A percentile compares a stretch with the other conserved stretches of the same genome.
Evolutionary conservation across 2,113 vertebrate species (phyloP).

Genomic region (Rynchops niger): DNA sequence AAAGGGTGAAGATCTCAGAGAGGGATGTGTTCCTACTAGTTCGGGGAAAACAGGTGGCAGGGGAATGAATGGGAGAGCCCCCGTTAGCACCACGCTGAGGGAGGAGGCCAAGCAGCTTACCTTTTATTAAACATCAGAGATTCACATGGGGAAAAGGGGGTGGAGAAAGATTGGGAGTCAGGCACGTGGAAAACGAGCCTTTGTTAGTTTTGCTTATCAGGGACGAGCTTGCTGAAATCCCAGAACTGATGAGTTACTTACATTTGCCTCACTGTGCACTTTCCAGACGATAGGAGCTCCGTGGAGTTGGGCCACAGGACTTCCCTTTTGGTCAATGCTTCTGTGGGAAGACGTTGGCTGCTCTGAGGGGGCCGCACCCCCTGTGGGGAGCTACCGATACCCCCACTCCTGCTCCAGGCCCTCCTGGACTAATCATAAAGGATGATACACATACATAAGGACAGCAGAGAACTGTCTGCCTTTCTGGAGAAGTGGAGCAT

Average conservation of each 20-base stretch:
- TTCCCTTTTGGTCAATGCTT: neutral
- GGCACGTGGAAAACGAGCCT: neutral
- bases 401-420: neutral
- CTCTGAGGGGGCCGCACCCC: neutral
- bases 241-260: neutral
- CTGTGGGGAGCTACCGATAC: neutral
- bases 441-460: neutral
- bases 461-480: neutral
- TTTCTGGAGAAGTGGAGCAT: neutral
- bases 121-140: neutral
- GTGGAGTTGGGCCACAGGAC: neutral
- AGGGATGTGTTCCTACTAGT: constrained; percentile 13
- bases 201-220: neutral
- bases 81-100: neutral
- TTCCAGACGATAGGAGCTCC: neutral
- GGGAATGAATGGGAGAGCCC: neutral
- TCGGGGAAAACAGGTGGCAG: constrained; percentile 1
- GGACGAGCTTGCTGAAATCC: neutral
- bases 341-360: neutral
- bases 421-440: neutral
- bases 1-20: constrained; percentile 10
- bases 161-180: neutral
- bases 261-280: fast-evolving
- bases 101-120: neutral
- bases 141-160: neutral